Percentiles rank a stretch among this genome's conserved stretches.
Evolutionary conservation across 2,888 invertebrate genomes (phyloP).

Genomic region (Polylopha cassiicola): DNA sequence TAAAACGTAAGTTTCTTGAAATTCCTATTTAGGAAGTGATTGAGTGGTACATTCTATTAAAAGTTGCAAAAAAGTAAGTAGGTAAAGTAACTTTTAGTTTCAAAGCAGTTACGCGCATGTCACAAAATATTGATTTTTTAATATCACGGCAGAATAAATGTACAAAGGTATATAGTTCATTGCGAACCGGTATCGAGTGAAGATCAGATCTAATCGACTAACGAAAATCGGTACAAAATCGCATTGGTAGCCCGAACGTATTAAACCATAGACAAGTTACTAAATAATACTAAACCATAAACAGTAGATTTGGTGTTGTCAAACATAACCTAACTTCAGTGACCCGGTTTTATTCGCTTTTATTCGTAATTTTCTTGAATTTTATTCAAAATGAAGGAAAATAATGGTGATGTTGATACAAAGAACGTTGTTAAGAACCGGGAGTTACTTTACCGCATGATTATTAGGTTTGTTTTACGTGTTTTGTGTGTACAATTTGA

Average conservation of each 20-base stretch:
- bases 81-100: too few relatives aligned
- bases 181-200: background rate
- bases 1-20: too few relatives aligned
- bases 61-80: too few relatives aligned
- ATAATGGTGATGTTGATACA: constrained; percentile 75
- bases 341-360: constrained; percentile 27
- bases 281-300: constrained; percentile 14
- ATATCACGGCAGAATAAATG: background rate
- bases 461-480: constrained; percentile 85
- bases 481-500: background rate
- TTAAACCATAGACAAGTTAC: constrained; percentile 12
- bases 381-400: constrained; percentile 57
- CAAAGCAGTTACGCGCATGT: too few relatives aligned
- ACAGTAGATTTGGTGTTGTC: constrained; percentile 22
- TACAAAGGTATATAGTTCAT: background rate
- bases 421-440: constrained; percentile 91
- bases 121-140: constrained; percentile 12
- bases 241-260: constrained; percentile 5
- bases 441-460: constrained; percentile 91
- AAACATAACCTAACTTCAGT: constrained; percentile 32
- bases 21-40: too few relatives aligned
- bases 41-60: too few relatives aligned
- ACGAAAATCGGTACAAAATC: constrained; percentile 13
- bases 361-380: constrained; percentile 12
- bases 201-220: background rate